Base-by-base conservation (phyloP, 2,888 invertebrate species). In the Cephus runcator region DNA sequence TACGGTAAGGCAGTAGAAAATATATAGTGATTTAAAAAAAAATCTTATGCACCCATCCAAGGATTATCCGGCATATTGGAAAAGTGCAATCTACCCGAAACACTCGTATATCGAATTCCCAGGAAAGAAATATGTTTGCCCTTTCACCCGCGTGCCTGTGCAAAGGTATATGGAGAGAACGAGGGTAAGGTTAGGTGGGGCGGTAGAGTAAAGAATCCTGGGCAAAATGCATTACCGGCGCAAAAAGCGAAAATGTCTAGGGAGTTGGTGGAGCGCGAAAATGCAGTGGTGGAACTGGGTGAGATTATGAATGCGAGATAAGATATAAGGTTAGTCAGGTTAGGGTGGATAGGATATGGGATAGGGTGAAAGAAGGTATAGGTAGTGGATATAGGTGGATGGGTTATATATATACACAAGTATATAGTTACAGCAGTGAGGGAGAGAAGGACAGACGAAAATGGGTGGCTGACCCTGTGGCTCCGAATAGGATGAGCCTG, bases 271-370 rank as follows among this genome's bases (percentile, higher is more conserved):
- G 34, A 12, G 76, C 35, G 73, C 40, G 69, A 76, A 76, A 34
- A 69, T 73, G 34, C 71, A 75, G 71, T 68, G 31, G 69, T 68
- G 31, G 69, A 74, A 74, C 73, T 76, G 75, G 56, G 56, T 56
- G 56, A 78, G 81, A 79, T 80, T 81, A 80, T 81, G 80, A 81
- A 81, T 80, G 79, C 76, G 36, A 79, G 73, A 79, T 80, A 79
- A 76, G 81, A 80, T 80, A 80, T 76, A 80, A 75, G 77, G 78
- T 77, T 78, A 73, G 74, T 56, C 74, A 34, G 71, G 68, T 73
- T 69, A 71, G 71, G 36, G 74, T 40, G 79, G 75, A 75, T 75
- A 9, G 56, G 56, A 23, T 56, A 56, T 35, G 35, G 40, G 15
- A 36, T 36, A 36, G 36, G 40, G 40, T 40, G 6, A 40, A 56